Percentiles rank a stretch among this genome's conserved stretches.
phyloP scores from a whole-genome alignment of 2,113 vertebrate species.

The Odocoileus hemionus region DNA sequence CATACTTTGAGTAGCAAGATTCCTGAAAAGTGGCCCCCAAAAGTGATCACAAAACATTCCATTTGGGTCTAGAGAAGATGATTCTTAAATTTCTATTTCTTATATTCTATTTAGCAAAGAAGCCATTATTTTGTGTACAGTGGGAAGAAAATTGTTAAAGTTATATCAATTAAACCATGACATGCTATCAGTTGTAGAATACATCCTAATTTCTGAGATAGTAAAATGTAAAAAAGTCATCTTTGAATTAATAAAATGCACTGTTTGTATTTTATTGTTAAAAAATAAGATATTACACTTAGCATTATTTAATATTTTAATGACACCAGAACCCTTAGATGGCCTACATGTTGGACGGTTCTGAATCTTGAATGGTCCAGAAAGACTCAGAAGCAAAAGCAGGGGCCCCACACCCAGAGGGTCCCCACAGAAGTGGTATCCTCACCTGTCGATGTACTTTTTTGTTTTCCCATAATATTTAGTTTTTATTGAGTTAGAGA shows the following conservation, averaged over 20 bases:
- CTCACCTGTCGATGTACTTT: background rate
- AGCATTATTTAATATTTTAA: background rate
- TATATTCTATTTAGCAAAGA: background rate
- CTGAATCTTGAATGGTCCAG: background rate
- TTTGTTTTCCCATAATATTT: background rate
- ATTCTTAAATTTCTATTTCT: background rate
- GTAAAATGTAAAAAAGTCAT: background rate
- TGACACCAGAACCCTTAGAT: background rate
- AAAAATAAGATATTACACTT: background rate
- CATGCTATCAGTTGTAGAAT: background rate
- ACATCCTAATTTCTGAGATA: background rate
- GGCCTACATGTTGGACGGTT: background rate
- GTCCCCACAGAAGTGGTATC: background rate
- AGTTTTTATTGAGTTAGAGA: constrained; percentile 2
- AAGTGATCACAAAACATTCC: background rate
- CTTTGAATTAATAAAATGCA: background rate
- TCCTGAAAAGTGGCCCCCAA: background rate
- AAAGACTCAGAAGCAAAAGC: background rate
- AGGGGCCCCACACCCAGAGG: too few relatives aligned
- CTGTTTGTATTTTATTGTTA: background rate
- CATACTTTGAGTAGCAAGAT: background rate
- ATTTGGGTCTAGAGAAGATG: background rate
- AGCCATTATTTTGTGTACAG: background rate
- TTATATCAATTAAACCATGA: background rate
- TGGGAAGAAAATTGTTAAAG: background rate